Evolutionary conservation across 2,888 invertebrate genomes (phyloP).

Genomic region (Steromphala cineraria): DNA sequence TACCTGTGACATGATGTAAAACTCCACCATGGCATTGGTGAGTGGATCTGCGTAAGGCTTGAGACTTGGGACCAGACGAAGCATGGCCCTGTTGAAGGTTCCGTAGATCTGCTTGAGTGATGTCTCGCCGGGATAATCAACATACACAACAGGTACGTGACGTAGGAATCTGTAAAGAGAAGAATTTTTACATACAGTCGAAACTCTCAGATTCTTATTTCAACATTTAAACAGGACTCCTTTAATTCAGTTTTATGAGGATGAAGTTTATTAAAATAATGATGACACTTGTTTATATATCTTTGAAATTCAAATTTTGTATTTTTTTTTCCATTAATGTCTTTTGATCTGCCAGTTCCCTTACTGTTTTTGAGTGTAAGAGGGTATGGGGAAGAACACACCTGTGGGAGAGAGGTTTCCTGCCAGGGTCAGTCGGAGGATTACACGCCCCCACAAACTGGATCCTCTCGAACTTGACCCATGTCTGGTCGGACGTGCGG

Average conservation of each 20-base stretch:
- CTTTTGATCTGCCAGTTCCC: too few relatives aligned
- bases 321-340: too few relatives aligned
- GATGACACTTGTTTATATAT: too few relatives aligned
- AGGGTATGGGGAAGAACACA: constrained; percentile 69
- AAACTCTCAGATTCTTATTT: too few relatives aligned
- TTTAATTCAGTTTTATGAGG: too few relatives aligned
- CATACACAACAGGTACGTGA: constrained; percentile 98
- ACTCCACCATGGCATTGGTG: constrained; percentile 99
- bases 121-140: constrained; percentile 98
- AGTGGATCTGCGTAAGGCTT: constrained; percentile 96
- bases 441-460: constrained; percentile 99
- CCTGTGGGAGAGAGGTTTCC: constrained; percentile 94
- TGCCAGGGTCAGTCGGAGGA: constrained; percentile 98
- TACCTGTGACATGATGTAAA: constrained; percentile 93
- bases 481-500: constrained; percentile 86
- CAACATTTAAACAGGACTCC: too few relatives aligned
- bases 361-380: too few relatives aligned
- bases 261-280: too few relatives aligned
- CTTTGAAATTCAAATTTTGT: too few relatives aligned
- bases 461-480: constrained; percentile 97
- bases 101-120: constrained; percentile 98
- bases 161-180: constrained; percentile 78
- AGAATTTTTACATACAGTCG: too few relatives aligned
- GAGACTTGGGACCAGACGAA: constrained; percentile 92
- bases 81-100: constrained; percentile 98